Base-by-base conservation (phyloP, 92 coral and sea anemone genomes). In the Palythoa grandis region DNA sequence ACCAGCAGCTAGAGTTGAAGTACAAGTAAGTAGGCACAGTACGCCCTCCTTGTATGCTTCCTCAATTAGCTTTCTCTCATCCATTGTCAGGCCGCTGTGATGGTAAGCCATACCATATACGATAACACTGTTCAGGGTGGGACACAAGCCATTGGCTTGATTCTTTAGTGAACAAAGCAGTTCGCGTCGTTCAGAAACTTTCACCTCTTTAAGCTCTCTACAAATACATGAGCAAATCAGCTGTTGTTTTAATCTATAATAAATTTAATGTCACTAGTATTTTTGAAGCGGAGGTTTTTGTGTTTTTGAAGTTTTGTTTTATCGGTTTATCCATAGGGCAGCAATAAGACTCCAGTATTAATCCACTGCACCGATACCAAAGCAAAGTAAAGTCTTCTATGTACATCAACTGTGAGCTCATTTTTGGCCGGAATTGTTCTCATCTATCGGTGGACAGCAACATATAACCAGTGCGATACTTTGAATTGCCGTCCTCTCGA, bases 1-100 rank as follows among this genome's bases (percentile, higher is more conserved):
- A 15, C 99, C 99, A 2, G 99, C 99, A 22, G 99, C 99, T 11
- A 96, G 91, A 9, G 99, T 96, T n/a, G 99, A 96, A 11, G 99
- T 96, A 39, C 99, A 96, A 7, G 98, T 95, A 39, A 96, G 92
- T 22, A 90, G 90, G 85, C 95, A 96, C 29, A 96, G 79, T 25
- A 92, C 92, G 24, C 99, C 99, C 65, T 93, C 94, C 48, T 95
- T 92, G 95, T 96, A 96, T 5, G 94, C 94, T 40, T 94, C 96
- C 88, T 96, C 99, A 71, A 96, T 96, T 61, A 96, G 91, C 57
- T 95, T 95, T 38, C 99, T 88, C 86, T 96, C 99, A 78, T 96
- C 99, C 90, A 93, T 91, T 1, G 99, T 96, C 90, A 96, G 91
- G 14, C 99, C 99, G 78, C 99, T 87, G 69, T 96, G 99, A 83